Conservation (phyloP, 2,797 vertebrate genomes). For the Huso huso region DNA sequence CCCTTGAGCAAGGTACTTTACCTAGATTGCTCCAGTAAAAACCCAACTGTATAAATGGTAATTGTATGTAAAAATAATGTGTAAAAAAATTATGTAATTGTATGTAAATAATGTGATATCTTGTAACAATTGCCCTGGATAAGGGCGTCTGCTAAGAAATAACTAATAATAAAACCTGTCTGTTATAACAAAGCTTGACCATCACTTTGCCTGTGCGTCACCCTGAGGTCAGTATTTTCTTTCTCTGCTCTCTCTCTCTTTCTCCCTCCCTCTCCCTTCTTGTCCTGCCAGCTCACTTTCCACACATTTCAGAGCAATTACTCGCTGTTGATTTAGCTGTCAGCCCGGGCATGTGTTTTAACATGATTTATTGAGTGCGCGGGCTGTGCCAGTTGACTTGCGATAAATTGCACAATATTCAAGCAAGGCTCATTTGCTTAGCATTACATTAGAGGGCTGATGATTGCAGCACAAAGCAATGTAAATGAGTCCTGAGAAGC, state of each 20-base stretch:
- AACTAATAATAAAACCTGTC: no score
- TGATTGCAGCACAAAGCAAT: slow-evolving; percentile 98
- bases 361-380: slow-evolving; percentile 95
- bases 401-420: slow-evolving; percentile 98
- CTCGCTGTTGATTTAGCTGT: slow-evolving; percentile 99
- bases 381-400: slow-evolving; percentile 88
- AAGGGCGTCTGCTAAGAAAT: no score
- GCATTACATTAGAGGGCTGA: slow-evolving; percentile 93
- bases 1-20: no score
- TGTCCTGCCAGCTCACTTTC: slow-evolving; percentile 66
- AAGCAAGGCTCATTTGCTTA: slow-evolving; percentile 96
- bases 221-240: slow-evolving; percentile 39
- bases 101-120: no score
- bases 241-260: slow-evolving; percentile 6
- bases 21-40: no score
- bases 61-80: no score
- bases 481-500: slow-evolving; percentile 98
- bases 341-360: slow-evolving; percentile 94
- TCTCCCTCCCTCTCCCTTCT: slow-evolving; percentile 16
- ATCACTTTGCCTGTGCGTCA: slow-evolving; percentile 27
- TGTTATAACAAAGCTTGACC: no score
- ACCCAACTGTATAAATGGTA: no score
- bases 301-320: slow-evolving; percentile 97
- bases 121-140: no score
- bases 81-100: no score